Percentiles rank a stretch among this genome's conserved stretches.
Evolutionary conservation across 2,113 vertebrate species (phyloP).

Genomic region (Atractosteus spatula): DNA sequence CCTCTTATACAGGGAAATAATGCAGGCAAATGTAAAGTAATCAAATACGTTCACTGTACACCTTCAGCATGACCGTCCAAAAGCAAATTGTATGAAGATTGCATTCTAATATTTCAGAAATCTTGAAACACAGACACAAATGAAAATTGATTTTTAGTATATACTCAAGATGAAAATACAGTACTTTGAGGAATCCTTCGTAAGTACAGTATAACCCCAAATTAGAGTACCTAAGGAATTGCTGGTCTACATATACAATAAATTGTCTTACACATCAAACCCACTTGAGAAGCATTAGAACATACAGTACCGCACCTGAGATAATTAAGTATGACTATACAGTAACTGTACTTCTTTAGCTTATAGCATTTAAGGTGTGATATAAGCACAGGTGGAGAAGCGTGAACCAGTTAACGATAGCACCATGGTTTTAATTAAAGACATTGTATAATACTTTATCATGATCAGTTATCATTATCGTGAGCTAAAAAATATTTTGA

Average conservation of each 20-base stretch:
- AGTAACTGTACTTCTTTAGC: background rate
- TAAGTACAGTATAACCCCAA: background rate
- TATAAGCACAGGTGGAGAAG: constrained; percentile 3
- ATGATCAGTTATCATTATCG: too few relatives aligned
- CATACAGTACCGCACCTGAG: background rate
- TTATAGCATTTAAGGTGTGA: constrained; percentile 4
- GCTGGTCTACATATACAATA: background rate
- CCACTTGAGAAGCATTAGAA: background rate
- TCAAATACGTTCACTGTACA: too few relatives aligned
- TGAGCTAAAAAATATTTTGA: too few relatives aligned
- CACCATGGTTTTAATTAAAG: background rate
- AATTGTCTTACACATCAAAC: background rate
- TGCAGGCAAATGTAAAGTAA: too few relatives aligned
- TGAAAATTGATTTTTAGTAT: too few relatives aligned
- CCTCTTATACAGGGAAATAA: too few relatives aligned
- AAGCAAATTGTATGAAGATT: too few relatives aligned
- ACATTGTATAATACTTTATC: background rate
- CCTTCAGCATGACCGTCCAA: too few relatives aligned
- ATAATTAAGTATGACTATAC: background rate
- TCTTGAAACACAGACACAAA: too few relatives aligned
- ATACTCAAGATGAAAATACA: too few relatives aligned
- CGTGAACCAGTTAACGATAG: background rate
- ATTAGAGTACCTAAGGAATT: background rate
- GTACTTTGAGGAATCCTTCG: too few relatives aligned
- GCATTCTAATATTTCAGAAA: too few relatives aligned